These are phyloP conservation scores for Trimorus sp. DNA, from an alignment of 2,888 invertebrate genomes.

Conservation along the genomic window DNA sequence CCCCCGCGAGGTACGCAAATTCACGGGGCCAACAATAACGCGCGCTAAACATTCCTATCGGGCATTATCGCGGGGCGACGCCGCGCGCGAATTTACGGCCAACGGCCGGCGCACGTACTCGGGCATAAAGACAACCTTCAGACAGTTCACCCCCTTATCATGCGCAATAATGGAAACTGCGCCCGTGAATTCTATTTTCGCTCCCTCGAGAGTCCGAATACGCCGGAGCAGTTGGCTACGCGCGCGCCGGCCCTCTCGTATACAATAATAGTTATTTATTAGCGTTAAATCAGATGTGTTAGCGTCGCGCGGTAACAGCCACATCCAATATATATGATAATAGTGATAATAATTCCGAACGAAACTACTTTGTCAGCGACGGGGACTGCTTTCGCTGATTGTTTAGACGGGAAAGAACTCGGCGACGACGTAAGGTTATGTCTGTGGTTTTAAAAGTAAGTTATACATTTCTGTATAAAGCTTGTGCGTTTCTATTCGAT, in stretches of 20 bases:
- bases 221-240: constrained; percentile 64
- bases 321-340: constrained; percentile 80
- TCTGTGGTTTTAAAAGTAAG: too few species aligned
- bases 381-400: constrained; percentile 58
- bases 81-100: background rate
- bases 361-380: constrained; percentile 72
- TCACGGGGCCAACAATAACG: constrained; percentile 29
- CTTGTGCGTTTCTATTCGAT: too few species aligned
- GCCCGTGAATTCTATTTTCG: constrained; percentile 81
- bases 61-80: constrained; percentile 76
- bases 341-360: constrained; percentile 79
- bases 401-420: constrained; percentile 30
- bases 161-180: constrained; percentile 80
- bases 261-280: constrained; percentile 81
- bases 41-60: constrained; percentile 66
- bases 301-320: constrained; percentile 72
- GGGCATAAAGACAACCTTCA: constrained; percentile 59
- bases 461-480: too few species aligned
- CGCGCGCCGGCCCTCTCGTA: constrained; percentile 69
- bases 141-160: constrained; percentile 73
- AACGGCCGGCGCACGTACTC: constrained; percentile 56
- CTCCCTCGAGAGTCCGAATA: constrained; percentile 75
- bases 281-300: constrained; percentile 81
- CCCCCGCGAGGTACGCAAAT: background rate
- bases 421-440: constrained; percentile 12